phyloP scores from a whole-genome alignment of 2,113 vertebrate genomes.

The Benitochromis conjunctus region DNA sequence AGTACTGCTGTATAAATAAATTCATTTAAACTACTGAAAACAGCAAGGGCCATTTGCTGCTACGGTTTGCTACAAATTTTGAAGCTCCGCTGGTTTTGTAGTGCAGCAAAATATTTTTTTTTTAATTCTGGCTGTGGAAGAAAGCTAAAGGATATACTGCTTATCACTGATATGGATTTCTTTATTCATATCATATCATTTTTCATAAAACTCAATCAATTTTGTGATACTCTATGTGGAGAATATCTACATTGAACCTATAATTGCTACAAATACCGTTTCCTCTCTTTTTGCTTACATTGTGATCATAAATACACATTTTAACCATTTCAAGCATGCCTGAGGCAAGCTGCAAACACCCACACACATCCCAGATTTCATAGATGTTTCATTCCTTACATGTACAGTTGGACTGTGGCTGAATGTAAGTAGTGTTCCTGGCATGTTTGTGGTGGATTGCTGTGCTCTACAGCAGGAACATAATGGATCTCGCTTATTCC shows the following conservation, averaged over 20 bases:
- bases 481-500: neutral
- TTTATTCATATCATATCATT: neutral
- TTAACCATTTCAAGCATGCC: conserved; percentile 17
- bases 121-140: too few species aligned
- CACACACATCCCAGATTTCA: conserved; percentile 28
- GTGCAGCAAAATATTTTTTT: neutral
- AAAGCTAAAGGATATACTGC: neutral
- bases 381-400: conserved; percentile 13
- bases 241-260: neutral
- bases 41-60: neutral
- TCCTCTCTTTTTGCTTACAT: neutral
- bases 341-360: conserved; percentile 23
- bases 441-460: neutral
- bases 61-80: conserved; percentile 3
- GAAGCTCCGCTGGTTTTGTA: neutral
- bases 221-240: neutral
- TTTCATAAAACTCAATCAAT: conserved; percentile 13
- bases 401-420: neutral
- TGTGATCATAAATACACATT: conserved; percentile 33
- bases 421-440: neutral
- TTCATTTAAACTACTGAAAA: conserved; percentile 8
- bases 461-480: neutral
- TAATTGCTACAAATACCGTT: neutral
- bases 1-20: conserved; percentile 36
- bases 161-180: neutral